phyloP scores from a whole-genome alignment of 2,113 vertebrate species.

The Thamnophis sirtalis region DNA sequence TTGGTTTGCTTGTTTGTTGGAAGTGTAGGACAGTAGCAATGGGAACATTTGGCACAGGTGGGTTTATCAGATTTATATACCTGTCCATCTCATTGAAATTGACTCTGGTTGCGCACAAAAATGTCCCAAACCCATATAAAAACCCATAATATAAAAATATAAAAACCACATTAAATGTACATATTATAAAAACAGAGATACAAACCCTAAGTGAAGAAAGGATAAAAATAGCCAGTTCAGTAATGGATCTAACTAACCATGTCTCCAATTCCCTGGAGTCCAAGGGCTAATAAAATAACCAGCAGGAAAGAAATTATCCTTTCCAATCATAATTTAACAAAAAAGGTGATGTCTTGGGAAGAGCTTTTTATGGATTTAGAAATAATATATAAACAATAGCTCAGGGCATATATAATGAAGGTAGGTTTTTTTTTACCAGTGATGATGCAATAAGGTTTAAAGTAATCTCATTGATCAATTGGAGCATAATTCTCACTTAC shows the following conservation, averaged over 20 bases:
- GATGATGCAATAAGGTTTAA: background rate
- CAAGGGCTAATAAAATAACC: background rate
- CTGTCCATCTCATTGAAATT: background rate
- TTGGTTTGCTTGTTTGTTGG: background rate
- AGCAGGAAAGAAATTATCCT: background rate
- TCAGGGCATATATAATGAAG: background rate
- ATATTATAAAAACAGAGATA: background rate
- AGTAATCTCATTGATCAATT: background rate
- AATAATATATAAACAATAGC: background rate
- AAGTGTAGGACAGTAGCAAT: background rate
- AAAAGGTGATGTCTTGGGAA: background rate
- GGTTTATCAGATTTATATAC: background rate
- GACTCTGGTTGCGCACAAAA: background rate
- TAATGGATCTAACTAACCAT: background rate
- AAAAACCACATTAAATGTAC: background rate
- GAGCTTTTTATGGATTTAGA: background rate
- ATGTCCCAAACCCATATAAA: background rate
- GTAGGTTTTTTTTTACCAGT: background rate
- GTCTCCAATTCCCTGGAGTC: background rate
- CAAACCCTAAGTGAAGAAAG: background rate
- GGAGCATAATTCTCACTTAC: background rate
- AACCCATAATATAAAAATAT: background rate
- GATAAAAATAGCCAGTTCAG: background rate
- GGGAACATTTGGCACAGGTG: background rate
- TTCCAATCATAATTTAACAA: background rate